These are phyloP conservation scores for Pedionomus torquatus DNA, from an alignment of 2,113 vertebrate genomes.

Conservation along the genomic window DNA sequence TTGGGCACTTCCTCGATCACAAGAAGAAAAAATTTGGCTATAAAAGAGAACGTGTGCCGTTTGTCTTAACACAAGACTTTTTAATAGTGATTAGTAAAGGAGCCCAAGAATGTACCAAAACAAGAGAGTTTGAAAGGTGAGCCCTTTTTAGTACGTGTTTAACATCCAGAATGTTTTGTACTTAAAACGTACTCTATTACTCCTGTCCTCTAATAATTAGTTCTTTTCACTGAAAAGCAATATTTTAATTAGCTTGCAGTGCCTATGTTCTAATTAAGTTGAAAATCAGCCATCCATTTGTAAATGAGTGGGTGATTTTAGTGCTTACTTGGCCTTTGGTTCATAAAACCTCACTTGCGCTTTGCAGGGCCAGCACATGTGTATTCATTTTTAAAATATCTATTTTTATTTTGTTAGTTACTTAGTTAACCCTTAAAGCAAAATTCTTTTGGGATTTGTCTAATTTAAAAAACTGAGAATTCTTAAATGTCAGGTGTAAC, in stretches of 20 bases:
- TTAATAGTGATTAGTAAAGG: slow-evolving; percentile 98
- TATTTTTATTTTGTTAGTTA: background rate
- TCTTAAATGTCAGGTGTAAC: background rate
- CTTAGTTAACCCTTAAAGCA: background rate
- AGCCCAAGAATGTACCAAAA: slow-evolving; percentile 96
- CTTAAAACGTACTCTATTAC: background rate
- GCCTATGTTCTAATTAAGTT: background rate
- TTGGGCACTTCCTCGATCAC: slow-evolving; percentile 97
- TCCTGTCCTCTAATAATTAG: background rate
- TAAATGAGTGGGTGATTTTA: background rate
- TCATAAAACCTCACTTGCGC: background rate
- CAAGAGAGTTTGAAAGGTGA: slow-evolving; percentile 97
- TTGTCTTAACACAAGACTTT: slow-evolving; percentile 98
- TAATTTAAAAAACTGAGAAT: background rate
- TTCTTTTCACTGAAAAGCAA: background rate
- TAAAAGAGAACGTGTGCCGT: slow-evolving; percentile 96
- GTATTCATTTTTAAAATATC: background rate
- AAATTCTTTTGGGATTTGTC: background rate
- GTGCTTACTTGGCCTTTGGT: background rate
- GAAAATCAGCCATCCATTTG: background rate
- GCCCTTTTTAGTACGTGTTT: background rate
- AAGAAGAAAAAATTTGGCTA: slow-evolving; percentile 99
- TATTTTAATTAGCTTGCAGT: background rate
- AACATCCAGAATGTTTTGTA: background rate
- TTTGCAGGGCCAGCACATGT: background rate